Base-by-base conservation (phyloP, 2,797 vertebrate genomes). In the Sebastes oblongus region DNA sequence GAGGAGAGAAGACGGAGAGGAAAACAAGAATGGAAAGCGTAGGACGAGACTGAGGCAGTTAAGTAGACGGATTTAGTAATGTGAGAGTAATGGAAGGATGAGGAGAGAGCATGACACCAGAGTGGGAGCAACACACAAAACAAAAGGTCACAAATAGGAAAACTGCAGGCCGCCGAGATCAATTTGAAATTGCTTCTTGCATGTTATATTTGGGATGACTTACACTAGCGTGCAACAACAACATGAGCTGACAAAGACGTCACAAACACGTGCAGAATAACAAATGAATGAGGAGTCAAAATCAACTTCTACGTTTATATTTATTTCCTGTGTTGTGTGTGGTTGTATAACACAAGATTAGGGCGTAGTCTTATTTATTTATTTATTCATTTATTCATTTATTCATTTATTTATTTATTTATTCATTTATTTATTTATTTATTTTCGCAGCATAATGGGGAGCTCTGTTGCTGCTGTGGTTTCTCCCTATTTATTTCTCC, bases 21-120 rank as follows among this genome's bases (percentile, higher is more conserved):
- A 67, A 66, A 64, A 79, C 50, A 13, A 39, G 30, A 60, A 66
- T 55, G 62, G 34, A 62, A 68, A 74, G 34, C 0, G 2, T 46
- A 75, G 29, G 46, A 80, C 60, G 58, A 68, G 61, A 50, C 13
- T 9, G 70, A 62, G 62, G 24, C 46, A 25, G 50, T 75, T 55
- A 55, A 75, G 64, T 5, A 75, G 80, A 81, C 36, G 46, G 61
- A 62, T 72, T 75, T 29, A 72, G 72, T 70, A 56, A 77, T 58
- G 5, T 76, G 83, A 67, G 59, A 60, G 54, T 68, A 61, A 77
- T 58, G 66, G 34, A 74, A 61, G 59, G 36, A 75, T 42, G 71
- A 78, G 24, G 32, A 42, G 11, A 34, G 56, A 42, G 66, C 2
- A 5, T 46, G 52, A 42, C n/a, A 58, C 36, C 20, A 16, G 22